Conservation (phyloP, 2,113 vertebrate species). For the Carassius gibelio region DNA sequence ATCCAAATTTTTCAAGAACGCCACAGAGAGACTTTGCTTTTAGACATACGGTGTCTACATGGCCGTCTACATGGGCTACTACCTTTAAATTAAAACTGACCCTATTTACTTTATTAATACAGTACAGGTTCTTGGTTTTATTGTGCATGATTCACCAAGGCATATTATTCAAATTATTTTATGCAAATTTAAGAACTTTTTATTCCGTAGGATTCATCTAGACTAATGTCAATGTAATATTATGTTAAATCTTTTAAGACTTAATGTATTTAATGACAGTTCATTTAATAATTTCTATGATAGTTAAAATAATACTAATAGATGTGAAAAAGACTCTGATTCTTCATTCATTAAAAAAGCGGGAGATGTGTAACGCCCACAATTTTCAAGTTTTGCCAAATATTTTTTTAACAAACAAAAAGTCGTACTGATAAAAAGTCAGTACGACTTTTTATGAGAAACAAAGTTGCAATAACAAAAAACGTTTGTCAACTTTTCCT, state of each 20-base stretch:
- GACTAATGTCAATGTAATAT: background rate
- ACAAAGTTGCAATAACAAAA: no score
- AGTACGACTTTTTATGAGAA: no score
- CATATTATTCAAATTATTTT: background rate
- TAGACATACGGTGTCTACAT: background rate
- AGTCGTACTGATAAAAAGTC: no score
- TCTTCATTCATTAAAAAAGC: background rate
- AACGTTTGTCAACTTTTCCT: background rate
- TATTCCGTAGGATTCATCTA: background rate
- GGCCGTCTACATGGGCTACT: background rate
- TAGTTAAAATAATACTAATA: background rate
- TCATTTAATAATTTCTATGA: background rate
- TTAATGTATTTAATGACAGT: no score
- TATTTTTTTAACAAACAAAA: no score
- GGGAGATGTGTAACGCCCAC: no score
- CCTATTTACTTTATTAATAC: slow-evolving; percentile 1
- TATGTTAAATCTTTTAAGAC: background rate
- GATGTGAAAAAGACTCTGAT: no score
- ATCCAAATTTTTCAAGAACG: slow-evolving; percentile 11
- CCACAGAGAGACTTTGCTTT: background rate
- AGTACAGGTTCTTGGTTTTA: background rate
- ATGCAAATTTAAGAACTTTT: background rate
- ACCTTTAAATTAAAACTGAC: background rate
- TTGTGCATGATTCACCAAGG: background rate
- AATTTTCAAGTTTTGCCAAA: no score